Conservation (phyloP, 2,888 invertebrate genomes). For the Bombylius major region DNA sequence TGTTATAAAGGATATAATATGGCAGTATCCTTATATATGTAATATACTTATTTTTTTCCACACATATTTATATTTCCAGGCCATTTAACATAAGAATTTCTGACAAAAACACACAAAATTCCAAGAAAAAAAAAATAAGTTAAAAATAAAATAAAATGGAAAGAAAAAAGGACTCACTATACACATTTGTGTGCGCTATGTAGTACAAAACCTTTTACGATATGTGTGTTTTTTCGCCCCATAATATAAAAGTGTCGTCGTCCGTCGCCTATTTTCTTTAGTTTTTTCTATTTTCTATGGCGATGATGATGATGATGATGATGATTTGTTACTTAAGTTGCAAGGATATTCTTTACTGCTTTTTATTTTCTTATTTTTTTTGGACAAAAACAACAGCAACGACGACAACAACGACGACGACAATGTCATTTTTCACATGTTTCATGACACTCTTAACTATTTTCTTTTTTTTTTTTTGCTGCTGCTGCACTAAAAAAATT, state of each 20-base stretch:
- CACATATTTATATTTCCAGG: constrained; percentile 11
- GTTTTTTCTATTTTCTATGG: no score
- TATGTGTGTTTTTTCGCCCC: background rate
- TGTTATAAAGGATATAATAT: no score
- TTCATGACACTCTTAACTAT: no score
- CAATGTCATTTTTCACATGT: no score
- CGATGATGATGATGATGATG: no score
- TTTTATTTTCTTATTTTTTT: no score
- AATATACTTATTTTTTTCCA: background rate
- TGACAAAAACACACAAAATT: background rate
- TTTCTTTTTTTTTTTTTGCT: no score
- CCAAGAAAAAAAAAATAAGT: no score
- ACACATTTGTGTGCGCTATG: background rate
- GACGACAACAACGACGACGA: no score
- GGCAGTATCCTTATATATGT: background rate
- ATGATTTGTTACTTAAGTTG: no score
- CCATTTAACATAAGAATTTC: constrained; percentile 6
- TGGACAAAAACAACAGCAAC: no score
- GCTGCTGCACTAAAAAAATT: background rate
- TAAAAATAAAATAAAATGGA: background rate
- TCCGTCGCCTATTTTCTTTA: constrained; percentile 1
- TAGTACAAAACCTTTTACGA: background rate
- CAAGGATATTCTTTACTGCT: no score
- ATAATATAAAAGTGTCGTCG: background rate
- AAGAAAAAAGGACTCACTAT: background rate